Evolutionary conservation across 2,113 vertebrate species (phyloP).

Genomic region (Notothenia rossii): DNA sequence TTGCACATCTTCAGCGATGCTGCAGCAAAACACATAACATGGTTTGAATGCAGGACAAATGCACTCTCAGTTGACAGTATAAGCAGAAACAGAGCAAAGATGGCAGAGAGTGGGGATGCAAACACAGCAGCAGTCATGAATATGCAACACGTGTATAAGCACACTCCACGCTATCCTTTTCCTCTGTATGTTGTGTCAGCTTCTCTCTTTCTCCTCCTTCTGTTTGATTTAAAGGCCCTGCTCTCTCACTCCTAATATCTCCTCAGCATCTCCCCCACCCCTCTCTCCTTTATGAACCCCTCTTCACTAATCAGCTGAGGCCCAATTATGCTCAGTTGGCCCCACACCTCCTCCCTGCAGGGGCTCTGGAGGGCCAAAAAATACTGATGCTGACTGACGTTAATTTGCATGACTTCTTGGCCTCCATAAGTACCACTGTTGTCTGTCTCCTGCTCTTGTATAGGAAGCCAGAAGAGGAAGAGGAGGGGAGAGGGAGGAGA

Average conservation of each 20-base stretch:
- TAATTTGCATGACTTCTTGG: constrained; percentile 87
- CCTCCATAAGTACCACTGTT: constrained; percentile 82
- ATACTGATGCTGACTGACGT: constrained; percentile 84
- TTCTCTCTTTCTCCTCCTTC: constrained; percentile 40
- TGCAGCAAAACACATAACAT: neutral
- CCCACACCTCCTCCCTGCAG: constrained; percentile 68
- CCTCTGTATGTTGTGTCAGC: constrained; percentile 50
- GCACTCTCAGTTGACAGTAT: neutral
- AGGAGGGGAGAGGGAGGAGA: constrained; percentile 13
- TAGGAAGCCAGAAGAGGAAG: constrained; percentile 40
- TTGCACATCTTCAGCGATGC: constrained; percentile 13
- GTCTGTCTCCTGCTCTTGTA: constrained; percentile 71
- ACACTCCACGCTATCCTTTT: constrained; percentile 30
- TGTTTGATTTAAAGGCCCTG: constrained; percentile 51
- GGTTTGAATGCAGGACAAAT: constrained; percentile 11
- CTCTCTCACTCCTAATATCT: constrained; percentile 54
- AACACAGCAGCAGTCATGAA: constrained; percentile 46
- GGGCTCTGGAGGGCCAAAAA: constrained; percentile 80
- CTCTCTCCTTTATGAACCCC: constrained; percentile 44
- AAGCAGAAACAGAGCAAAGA: constrained; percentile 19
- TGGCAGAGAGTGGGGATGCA: constrained; percentile 4
- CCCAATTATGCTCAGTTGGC: constrained; percentile 82
- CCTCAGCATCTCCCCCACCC: constrained; percentile 43
- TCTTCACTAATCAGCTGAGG: constrained; percentile 78
- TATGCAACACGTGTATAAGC: constrained; percentile 29